These are phyloP conservation scores for Felis chaus DNA, from an alignment of 2,113 vertebrate genomes.

Conservation along the genomic window DNA sequence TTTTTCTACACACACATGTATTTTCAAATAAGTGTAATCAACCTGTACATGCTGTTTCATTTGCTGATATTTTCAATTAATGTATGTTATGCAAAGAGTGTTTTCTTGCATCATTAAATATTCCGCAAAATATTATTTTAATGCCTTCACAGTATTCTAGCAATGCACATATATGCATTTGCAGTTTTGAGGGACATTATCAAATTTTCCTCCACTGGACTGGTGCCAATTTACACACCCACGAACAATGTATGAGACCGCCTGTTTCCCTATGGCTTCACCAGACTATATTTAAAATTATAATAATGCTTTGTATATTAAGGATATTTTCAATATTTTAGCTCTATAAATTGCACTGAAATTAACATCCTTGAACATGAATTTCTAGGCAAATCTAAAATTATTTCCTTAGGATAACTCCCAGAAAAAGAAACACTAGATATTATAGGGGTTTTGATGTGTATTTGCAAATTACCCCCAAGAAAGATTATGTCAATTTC, in stretches of 20 bases:
- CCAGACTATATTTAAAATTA: slow-evolving; percentile 11
- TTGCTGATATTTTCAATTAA: slow-evolving; percentile 38
- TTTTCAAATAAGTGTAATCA: slow-evolving; percentile 7
- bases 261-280: not conserved
- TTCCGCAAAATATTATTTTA: slow-evolving; percentile 34
- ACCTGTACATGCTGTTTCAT: not conserved
- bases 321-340: slow-evolving; percentile 28
- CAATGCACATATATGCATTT: not conserved
- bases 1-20: not conserved
- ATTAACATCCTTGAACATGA: not conserved
- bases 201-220: not conserved
- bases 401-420: slow-evolving; percentile 37
- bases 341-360: slow-evolving; percentile 7
- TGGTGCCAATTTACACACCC: slow-evolving; percentile 21
- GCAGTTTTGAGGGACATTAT: slow-evolving; percentile 28
- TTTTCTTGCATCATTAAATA: slow-evolving; percentile 31
- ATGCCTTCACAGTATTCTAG: slow-evolving; percentile 1
- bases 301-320: slow-evolving; percentile 29
- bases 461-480: not conserved
- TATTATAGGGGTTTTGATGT: slow-evolving; percentile 18
- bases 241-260: not conserved
- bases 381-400: slow-evolving; percentile 41
- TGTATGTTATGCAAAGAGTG: not conserved
- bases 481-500: slow-evolving; percentile 17
- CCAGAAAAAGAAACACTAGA: not conserved